A percentile compares a stretch with the other conserved stretches of the same genome.
Evolutionary conservation across 2,113 vertebrate species (phyloP).

Genomic region (Ginglymostoma cirratum): DNA sequence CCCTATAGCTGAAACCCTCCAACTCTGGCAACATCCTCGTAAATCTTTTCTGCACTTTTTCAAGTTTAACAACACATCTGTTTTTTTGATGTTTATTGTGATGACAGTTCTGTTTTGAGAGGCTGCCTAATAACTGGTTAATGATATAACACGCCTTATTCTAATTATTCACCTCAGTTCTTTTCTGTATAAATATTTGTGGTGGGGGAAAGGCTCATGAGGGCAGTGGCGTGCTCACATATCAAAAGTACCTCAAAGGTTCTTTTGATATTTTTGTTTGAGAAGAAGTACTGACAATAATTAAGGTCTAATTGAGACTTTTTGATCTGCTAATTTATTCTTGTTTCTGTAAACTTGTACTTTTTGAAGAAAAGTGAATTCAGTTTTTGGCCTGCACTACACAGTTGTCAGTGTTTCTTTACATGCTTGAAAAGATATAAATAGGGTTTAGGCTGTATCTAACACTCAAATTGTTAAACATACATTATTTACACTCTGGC

Average conservation of each 20-base stretch:
- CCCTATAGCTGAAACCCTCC: too few species aligned
- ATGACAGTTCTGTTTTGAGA: background rate
- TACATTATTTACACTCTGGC: background rate
- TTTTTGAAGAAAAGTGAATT: background rate
- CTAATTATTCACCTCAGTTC: background rate
- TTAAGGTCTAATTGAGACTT: background rate
- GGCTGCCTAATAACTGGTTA: background rate
- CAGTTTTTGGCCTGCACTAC: background rate
- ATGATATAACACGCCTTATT: background rate
- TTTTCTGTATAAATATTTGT: background rate
- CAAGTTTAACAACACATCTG: too few species aligned
- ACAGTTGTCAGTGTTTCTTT: background rate
- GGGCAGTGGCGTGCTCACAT: background rate
- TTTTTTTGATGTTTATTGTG: background rate
- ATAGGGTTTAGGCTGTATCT: background rate
- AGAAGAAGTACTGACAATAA: background rate
- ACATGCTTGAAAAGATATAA: background rate
- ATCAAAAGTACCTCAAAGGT: background rate
- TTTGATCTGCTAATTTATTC: background rate
- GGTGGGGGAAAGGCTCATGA: background rate
- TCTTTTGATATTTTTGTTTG: background rate
- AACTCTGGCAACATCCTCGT: too few species aligned
- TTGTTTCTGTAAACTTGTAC: background rate
- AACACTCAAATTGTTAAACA: background rate
- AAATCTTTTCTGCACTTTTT: too few species aligned